Conservation (phyloP, 2,888 invertebrate species). For the Folsomia manolachei region DNA sequence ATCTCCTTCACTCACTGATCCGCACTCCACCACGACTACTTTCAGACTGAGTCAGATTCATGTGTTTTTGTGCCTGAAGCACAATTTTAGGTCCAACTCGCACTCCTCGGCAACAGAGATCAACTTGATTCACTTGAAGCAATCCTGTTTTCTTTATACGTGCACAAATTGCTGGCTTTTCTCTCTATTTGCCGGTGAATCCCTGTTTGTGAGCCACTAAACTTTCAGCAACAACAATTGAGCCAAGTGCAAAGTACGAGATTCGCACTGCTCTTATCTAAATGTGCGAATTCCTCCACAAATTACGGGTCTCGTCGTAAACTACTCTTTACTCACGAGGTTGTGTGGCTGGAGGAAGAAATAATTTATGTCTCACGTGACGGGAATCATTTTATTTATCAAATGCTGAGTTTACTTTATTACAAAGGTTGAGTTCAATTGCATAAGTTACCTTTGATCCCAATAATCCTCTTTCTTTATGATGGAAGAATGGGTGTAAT, state of each 20-base stretch:
- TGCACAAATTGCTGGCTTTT: slow-evolving; percentile 1
- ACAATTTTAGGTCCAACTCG: slow-evolving; percentile 11
- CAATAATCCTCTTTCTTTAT: background rate
- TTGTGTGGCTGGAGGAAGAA: no score
- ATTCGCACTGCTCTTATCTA: slow-evolving; percentile 1
- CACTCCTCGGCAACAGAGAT: background rate
- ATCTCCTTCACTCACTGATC: no score
- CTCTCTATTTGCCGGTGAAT: background rate
- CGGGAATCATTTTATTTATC: background rate
- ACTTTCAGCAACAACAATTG: background rate
- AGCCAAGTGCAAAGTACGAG: no score
- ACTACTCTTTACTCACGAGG: no score
- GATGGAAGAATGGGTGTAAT: background rate
- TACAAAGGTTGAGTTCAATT: background rate
- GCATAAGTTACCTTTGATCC: background rate
- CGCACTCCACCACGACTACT: slow-evolving; percentile 34
- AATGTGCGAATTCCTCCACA: background rate
- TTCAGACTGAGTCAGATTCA: slow-evolving; percentile 37
- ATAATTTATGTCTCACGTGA: background rate
- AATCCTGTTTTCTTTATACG: background rate
- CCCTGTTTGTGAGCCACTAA: background rate
- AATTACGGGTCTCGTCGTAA: no score
- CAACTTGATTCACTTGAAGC: no score
- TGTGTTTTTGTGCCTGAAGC: slow-evolving; percentile 39
- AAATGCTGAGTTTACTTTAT: no score